A percentile compares a stretch with the other conserved stretches of the same genome.
These are phyloP conservation scores for Hypomecis atomaria DNA, from an alignment of 2,888 invertebrate genomes.

Conservation along the genomic window DNA sequence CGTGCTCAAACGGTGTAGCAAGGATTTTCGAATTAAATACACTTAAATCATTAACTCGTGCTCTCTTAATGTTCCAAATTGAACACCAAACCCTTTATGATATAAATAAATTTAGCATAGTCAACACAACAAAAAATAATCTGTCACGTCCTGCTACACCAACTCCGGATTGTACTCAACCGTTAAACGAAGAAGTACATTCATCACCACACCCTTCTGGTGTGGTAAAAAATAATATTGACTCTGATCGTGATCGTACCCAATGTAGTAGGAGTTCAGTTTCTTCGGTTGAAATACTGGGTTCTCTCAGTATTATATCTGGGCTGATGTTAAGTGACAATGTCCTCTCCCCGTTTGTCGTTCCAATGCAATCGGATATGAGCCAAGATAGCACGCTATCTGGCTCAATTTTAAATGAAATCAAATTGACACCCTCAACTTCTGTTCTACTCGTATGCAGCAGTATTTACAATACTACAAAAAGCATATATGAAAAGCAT, in stretches of 20 bases:
- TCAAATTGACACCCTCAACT: not conserved
- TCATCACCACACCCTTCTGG: not conserved
- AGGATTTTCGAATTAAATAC: too few relatives aligned
- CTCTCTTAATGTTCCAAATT: not conserved
- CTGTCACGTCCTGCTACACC: not conserved
- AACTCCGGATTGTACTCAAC: too few relatives aligned
- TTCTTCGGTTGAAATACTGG: too few relatives aligned
- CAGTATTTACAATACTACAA: not conserved
- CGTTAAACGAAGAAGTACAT: too few relatives aligned
- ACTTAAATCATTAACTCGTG: too few relatives aligned
- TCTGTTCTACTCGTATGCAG: not conserved
- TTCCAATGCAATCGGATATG: not conserved
- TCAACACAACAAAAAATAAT: too few relatives aligned
- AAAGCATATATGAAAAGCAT: too few relatives aligned
- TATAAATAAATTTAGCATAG: too few relatives aligned
- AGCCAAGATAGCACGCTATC: not conserved
- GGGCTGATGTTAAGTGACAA: not conserved
- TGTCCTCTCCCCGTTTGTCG: not conserved
- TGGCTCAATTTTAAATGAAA: not conserved
- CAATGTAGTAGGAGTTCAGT: too few relatives aligned
- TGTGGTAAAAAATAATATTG: not conserved
- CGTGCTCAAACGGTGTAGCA: too few relatives aligned
- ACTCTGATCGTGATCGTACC: not conserved
- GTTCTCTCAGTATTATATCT: too few relatives aligned
- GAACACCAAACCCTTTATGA: not conserved